Percentiles rank a stretch among this genome's conserved stretches.
Conservation (phyloP, 2,113 vertebrate genomes). For the Carassius auratus region DNA sequence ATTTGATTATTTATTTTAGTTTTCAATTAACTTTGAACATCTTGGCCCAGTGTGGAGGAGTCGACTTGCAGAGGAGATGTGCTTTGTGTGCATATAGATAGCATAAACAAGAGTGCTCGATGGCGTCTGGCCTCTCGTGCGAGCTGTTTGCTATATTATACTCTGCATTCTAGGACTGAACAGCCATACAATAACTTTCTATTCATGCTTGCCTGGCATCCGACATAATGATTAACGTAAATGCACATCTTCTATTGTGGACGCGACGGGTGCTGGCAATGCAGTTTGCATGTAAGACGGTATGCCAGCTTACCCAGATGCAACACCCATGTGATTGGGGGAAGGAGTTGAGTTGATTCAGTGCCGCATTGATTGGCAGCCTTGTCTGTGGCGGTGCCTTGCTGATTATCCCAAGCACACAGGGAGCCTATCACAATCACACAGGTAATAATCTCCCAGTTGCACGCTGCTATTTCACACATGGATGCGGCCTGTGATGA, state of each 20-base stretch:
- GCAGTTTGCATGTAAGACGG: constrained; percentile 25
- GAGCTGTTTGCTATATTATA: not conserved
- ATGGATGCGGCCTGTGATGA: constrained; percentile 75
- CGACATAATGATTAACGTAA: constrained; percentile 9
- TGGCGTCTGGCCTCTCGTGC: not conserved
- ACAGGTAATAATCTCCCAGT: constrained; percentile 70
- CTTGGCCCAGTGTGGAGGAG: constrained; percentile 50
- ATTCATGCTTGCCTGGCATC: not conserved
- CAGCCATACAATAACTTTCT: constrained; percentile 1
- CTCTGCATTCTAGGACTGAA: constrained; percentile 33
- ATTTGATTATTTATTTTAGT: constrained; percentile 77
- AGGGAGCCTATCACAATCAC: constrained; percentile 44
- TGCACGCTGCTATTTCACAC: constrained; percentile 79
- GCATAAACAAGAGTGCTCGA: not conserved
- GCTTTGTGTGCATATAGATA: not conserved
- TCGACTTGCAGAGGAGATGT: not conserved
- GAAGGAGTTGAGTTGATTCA: constrained; percentile 43
- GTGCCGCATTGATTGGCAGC: constrained; percentile 45
- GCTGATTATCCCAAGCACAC: constrained; percentile 35
- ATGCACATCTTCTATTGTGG: not conserved
- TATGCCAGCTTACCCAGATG: constrained; percentile 35
- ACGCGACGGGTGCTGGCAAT: constrained; percentile 12
- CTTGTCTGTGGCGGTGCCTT: constrained; percentile 28
- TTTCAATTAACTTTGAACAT: constrained; percentile 74
- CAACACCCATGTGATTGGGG: constrained; percentile 37